Conservation (phyloP, 2,113 vertebrate species). For the Clupea harengus region DNA sequence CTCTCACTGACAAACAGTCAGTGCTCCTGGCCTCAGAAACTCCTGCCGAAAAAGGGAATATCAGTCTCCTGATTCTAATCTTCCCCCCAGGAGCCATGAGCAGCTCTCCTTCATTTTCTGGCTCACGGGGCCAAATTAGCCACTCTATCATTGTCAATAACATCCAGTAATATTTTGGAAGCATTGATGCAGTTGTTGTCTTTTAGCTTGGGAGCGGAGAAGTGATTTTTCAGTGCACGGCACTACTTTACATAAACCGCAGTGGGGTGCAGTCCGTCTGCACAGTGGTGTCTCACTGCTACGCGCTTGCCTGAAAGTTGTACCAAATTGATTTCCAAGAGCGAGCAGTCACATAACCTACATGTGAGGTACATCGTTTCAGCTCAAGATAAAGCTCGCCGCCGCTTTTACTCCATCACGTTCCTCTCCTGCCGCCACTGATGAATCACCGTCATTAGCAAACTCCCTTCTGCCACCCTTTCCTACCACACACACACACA, state of each 20-base stretch:
- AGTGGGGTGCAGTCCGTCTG: background rate
- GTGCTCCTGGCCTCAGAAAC: background rate
- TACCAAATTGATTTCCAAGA: background rate
- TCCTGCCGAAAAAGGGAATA: background rate
- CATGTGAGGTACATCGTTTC: background rate
- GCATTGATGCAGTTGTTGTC: background rate
- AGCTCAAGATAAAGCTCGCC: background rate
- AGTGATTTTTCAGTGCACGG: background rate
- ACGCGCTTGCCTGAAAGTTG: background rate
- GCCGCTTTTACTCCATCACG: background rate
- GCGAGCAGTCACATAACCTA: background rate
- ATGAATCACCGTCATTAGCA: conserved; percentile 26
- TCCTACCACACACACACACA: background rate
- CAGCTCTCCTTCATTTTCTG: background rate
- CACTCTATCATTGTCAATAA: background rate
- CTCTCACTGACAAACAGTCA: background rate
- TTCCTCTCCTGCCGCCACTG: conserved; percentile 20
- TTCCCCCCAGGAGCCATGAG: background rate
- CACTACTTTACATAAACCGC: background rate
- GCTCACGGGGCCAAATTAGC: background rate
- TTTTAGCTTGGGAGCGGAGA: background rate
- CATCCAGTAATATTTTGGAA: background rate
- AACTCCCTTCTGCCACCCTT: background rate
- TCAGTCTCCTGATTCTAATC: background rate
- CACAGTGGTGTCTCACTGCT: background rate